A percentile compares a stretch with the other conserved stretches of the same genome.
Conservation (phyloP, 2,113 vertebrate species). For the Zeus faber region DNA sequence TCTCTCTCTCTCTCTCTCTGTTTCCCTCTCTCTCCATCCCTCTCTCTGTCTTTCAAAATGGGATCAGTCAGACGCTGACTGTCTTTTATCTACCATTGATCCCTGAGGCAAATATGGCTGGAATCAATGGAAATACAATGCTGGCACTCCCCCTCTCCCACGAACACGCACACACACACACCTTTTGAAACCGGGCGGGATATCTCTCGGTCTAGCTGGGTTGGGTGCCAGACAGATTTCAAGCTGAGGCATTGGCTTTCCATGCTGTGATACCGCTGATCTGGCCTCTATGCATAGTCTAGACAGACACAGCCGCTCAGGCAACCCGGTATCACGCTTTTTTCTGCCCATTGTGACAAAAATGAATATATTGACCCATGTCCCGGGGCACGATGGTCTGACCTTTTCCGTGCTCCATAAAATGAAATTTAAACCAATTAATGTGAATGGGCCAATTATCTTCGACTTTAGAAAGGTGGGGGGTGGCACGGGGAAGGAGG, state of each 20-base stretch:
- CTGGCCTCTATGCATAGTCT: background rate
- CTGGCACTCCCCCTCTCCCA: background rate
- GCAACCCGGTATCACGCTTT: too few species aligned
- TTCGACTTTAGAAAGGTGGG: too few species aligned
- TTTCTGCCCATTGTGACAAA: too few species aligned
- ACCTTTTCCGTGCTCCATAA: too few species aligned
- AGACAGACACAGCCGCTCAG: too few species aligned
- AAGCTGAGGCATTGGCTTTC: background rate
- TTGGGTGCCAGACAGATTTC: background rate
- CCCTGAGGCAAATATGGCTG: conserved; percentile 13
- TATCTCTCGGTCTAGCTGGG: background rate
- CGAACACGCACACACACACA: conserved; percentile 4
- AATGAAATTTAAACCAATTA: too few species aligned
- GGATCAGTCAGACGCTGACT: conserved; percentile 2
- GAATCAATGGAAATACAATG: conserved; percentile 35
- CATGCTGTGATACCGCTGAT: conserved; percentile 1
- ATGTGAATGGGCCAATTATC: too few species aligned
- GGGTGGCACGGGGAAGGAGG: too few species aligned
- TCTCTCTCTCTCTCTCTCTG: background rate
- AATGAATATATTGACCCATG: too few species aligned
- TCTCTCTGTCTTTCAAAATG: background rate
- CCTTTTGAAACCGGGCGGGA: too few species aligned
- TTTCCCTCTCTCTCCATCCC: background rate
- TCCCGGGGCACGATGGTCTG: too few species aligned
- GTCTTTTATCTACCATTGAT: conserved; percentile 13